Base-by-base conservation (phyloP, 2,797 vertebrate species). In the Pterois miles region DNA sequence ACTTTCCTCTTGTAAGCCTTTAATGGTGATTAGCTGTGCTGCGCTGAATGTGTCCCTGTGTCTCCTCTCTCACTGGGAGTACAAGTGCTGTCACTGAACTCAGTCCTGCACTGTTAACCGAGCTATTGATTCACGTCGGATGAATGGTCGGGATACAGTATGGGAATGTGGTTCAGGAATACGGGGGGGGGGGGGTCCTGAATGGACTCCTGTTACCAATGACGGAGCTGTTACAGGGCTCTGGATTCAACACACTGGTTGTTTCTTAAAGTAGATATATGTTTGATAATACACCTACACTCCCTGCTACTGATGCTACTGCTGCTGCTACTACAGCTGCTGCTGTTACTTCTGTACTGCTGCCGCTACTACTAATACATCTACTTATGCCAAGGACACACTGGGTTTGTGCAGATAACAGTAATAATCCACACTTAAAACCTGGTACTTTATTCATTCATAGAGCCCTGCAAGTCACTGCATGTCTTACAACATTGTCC, bases 111-210 rank as follows among this genome's bases (percentile, higher is more conserved):
- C 90, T 91, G 76, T 92, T 88, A 86, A 81, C 92, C 88, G 69
- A 76, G 77, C 88, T 91, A 86, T 87, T 93, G 92, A 94, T 94
- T 90, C 88, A 75, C 79, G 65, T 64, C 66, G 88, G 92, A 90
- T 88, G 88, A 94, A 92, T 86, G 63, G 83, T 86, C 86, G 86
- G 91, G 86, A 82, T 87, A 86, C 83, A 88, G 85, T 85, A 76
- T 85, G 83, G 80, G 77, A 78, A 83, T 89, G 65, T 86, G 34
- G 68, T 63, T 70, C 81, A 83, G 52, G 72, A 75, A 71, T 64
- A 69, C n/a, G n/a, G n/a, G n/a, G n/a, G n/a, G n/a, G n/a, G n/a
- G n/a, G n/a, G n/a, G n/a, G n/a, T n/a, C n/a, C n/a, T 50, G 33
- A 53, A 48, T 69, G 64, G 75, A 90, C 70, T 91, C 86, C 52